Percentiles rank a stretch among this genome's conserved stretches.
These are phyloP conservation scores for Neoitamus cyanurus DNA, from an alignment of 2,888 invertebrate species.

Conservation along the genomic window DNA sequence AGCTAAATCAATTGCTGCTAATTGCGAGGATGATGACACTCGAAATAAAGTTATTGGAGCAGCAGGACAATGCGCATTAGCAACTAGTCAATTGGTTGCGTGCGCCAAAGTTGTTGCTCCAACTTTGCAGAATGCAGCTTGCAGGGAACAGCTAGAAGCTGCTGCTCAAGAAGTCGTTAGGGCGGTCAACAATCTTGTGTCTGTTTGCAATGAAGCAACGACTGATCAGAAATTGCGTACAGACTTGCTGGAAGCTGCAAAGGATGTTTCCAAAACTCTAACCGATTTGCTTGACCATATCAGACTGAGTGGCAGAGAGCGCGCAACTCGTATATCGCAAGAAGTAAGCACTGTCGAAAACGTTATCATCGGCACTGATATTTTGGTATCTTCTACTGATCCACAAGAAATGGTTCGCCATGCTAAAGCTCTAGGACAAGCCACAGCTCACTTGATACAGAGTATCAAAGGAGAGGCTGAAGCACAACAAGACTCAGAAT, in stretches of 20 bases:
- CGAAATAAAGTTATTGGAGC: slow-evolving; percentile 83
- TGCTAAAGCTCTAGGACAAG: slow-evolving; percentile 90
- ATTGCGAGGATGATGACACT: slow-evolving; percentile 75
- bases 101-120: slow-evolving; percentile 95
- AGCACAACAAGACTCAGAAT: slow-evolving; percentile 84
- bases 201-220: slow-evolving; percentile 80
- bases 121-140: slow-evolving; percentile 82
- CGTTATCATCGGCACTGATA: slow-evolving; percentile 90
- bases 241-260: slow-evolving; percentile 85
- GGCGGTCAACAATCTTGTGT: slow-evolving; percentile 90
- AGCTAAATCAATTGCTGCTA: slow-evolving; percentile 95
- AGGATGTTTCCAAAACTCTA: slow-evolving; percentile 87
- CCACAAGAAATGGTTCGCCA: slow-evolving; percentile 95
- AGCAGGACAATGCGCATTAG: slow-evolving; percentile 96
- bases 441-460: slow-evolving; percentile 92
- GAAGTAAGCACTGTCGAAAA: slow-evolving; percentile 87
- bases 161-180: slow-evolving; percentile 93
- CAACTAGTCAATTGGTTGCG: slow-evolving; percentile 97
- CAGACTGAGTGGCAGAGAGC: slow-evolving; percentile 75
- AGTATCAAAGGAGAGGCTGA: slow-evolving; percentile 97
- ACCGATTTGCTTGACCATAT: slow-evolving; percentile 92
- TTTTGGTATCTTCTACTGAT: slow-evolving; percentile 86
- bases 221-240: slow-evolving; percentile 77
- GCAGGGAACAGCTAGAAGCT: slow-evolving; percentile 90
- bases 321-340: slow-evolving; percentile 75